Conservation (phyloP, 2,888 invertebrate genomes). For the Brenthis hecate region DNA sequence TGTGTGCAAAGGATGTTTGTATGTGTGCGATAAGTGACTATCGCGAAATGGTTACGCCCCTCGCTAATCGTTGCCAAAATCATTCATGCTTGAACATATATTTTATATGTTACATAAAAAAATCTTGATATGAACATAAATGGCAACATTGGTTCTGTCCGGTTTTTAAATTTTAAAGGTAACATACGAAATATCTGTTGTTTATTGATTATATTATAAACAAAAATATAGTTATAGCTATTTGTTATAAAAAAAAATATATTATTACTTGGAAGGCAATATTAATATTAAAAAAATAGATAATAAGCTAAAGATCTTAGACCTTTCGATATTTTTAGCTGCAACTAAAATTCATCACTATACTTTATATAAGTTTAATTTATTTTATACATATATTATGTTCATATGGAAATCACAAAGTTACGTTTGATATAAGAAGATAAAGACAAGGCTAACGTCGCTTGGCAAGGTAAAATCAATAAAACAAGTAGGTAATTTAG, state of each 20-base stretch:
- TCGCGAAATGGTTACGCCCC: constrained; percentile 71
- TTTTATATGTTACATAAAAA: constrained; percentile 24
- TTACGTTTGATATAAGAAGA: background rate
- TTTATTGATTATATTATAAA: too few species aligned
- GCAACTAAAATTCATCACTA: too few species aligned
- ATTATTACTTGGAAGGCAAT: too few species aligned
- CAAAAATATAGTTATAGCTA: too few species aligned
- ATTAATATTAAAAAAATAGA: too few species aligned
- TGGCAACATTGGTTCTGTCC: constrained; percentile 23
- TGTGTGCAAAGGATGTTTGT: constrained; percentile 31
- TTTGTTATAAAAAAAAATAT: too few species aligned
- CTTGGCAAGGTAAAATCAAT: background rate
- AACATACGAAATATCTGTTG: too few species aligned
- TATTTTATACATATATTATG: background rate
- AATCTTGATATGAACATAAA: constrained; percentile 1
- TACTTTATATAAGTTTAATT: too few species aligned
- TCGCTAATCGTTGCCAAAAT: constrained; percentile 72
- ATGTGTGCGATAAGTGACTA: constrained; percentile 41
- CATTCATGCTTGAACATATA: constrained; percentile 54
- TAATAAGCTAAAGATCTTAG: too few species aligned
- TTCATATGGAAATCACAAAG: background rate
- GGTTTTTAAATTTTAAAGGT: background rate
- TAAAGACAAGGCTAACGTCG: background rate
- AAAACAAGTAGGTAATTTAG: background rate
- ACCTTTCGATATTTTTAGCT: too few species aligned